phyloP scores from a whole-genome alignment of 2,113 vertebrate species.

The Lipophrys pholis region DNA sequence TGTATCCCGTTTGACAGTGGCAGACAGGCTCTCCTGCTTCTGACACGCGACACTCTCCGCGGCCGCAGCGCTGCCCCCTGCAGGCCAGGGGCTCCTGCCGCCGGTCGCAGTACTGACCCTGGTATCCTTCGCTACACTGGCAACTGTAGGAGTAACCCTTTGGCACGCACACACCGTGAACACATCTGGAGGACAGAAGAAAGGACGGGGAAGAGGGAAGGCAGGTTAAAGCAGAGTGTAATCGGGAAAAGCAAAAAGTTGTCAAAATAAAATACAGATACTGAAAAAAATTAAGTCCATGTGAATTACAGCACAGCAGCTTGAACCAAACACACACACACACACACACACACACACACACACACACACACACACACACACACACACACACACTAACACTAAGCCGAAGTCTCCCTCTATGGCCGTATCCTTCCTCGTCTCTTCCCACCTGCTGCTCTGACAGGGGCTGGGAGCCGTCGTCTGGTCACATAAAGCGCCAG shows the following conservation, averaged over 20 bases:
- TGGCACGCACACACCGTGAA: constrained; percentile 86
- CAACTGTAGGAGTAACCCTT: constrained; percentile 87
- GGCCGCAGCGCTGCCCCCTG: constrained; percentile 87
- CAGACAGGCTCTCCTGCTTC: constrained; percentile 88
- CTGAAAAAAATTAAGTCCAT: no score
- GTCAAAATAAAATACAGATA: no score
- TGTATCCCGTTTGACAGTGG: constrained; percentile 88
- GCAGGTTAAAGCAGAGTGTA: not conserved
- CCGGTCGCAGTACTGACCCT: constrained; percentile 88
- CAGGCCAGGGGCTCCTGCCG: constrained; percentile 88
- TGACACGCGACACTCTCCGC: constrained; percentile 89
- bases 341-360: no score
- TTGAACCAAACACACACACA: no score
- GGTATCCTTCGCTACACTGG: constrained; percentile 89
- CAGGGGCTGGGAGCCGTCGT: constrained; percentile 84
- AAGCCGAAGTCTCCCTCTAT: no score
- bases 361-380: no score
- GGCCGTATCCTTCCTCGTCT: no score
- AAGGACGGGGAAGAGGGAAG: not conserved
- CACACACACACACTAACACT: no score
- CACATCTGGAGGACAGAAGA: constrained; percentile 83
- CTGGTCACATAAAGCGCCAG: constrained; percentile 90
- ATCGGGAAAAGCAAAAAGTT: not conserved
- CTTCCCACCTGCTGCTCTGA: constrained; percentile 89
- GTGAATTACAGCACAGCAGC: no score